Evolutionary conservation across 2,888 invertebrate genomes (phyloP).

Genomic region (Cistogaster globosa): DNA sequence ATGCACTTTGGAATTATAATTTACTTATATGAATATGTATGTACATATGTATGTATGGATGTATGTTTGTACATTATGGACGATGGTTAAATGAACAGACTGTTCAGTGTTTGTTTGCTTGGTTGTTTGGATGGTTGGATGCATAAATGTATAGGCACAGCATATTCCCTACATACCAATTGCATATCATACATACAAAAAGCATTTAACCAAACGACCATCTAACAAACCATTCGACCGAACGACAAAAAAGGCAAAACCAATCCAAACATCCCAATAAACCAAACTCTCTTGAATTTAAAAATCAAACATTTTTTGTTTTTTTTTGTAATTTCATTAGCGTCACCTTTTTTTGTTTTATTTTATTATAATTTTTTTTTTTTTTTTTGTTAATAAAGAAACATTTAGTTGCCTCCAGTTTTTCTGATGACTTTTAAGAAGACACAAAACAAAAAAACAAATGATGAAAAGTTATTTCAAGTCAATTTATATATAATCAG

Average conservation of each 20-base stretch:
- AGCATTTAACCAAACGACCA: constrained; percentile 52
- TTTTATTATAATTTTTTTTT: too few species aligned
- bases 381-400: too few species aligned
- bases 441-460: background rate
- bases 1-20: constrained; percentile 71
- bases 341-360: too few species aligned
- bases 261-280: constrained; percentile 49
- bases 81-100: constrained; percentile 18
- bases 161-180: constrained; percentile 66
- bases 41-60: constrained; percentile 1
- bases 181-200: constrained; percentile 54
- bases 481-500: background rate
- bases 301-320: background rate
- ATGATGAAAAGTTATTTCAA: background rate
- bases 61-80: background rate
- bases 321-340: too few species aligned
- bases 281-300: constrained; percentile 33
- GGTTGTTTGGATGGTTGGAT: constrained; percentile 27
- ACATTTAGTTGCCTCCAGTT: too few species aligned
- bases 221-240: constrained; percentile 39
- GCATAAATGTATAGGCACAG: constrained; percentile 33
- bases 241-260: constrained; percentile 37
- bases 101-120: constrained; percentile 24
- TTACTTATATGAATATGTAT: constrained; percentile 64
- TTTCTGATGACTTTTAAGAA: too few species aligned